phyloP scores from a whole-genome alignment of 2,888 invertebrate genomes.

The Serripes groenlandicus region DNA sequence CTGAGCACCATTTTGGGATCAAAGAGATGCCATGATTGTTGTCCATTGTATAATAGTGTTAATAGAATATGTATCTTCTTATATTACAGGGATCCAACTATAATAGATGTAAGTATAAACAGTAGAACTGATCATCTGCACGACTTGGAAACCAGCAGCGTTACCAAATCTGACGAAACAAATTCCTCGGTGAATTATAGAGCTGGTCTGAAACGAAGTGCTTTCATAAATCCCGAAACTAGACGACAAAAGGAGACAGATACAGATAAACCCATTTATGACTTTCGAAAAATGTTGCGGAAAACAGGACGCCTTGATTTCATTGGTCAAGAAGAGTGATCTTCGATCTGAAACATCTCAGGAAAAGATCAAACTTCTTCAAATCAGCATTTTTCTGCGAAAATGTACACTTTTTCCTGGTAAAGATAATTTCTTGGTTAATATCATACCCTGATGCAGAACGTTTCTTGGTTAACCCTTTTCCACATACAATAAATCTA shows the following conservation, averaged over 20 bases:
- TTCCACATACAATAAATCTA: too few species aligned
- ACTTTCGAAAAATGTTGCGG: slow-evolving; percentile 58
- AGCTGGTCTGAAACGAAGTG: slow-evolving; percentile 65
- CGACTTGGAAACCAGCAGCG: slow-evolving; percentile 37
- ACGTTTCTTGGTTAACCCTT: too few species aligned
- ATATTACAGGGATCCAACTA: slow-evolving; percentile 61
- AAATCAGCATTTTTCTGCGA: too few species aligned
- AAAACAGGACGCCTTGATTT: slow-evolving; percentile 61
- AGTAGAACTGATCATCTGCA: slow-evolving; percentile 31
- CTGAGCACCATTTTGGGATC: too few species aligned
- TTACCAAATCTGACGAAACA: slow-evolving; percentile 15
- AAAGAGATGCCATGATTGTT: background rate
- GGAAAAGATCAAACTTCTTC: too few species aligned
- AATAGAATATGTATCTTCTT: background rate
- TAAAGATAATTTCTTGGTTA: too few species aligned
- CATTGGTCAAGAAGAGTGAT: slow-evolving; percentile 36
- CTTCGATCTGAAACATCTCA: too few species aligned
- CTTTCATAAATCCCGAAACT: slow-evolving; percentile 66
- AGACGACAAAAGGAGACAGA: slow-evolving; percentile 39
- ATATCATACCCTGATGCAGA: too few species aligned
- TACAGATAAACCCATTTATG: slow-evolving; percentile 59
- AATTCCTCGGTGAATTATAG: slow-evolving; percentile 64
- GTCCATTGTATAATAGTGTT: background rate
- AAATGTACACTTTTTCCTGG: too few species aligned
- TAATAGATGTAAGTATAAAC: slow-evolving; percentile 44